Evolutionary conservation across 2,888 invertebrate genomes (phyloP).

Genomic region (Tipula lateralis): DNA sequence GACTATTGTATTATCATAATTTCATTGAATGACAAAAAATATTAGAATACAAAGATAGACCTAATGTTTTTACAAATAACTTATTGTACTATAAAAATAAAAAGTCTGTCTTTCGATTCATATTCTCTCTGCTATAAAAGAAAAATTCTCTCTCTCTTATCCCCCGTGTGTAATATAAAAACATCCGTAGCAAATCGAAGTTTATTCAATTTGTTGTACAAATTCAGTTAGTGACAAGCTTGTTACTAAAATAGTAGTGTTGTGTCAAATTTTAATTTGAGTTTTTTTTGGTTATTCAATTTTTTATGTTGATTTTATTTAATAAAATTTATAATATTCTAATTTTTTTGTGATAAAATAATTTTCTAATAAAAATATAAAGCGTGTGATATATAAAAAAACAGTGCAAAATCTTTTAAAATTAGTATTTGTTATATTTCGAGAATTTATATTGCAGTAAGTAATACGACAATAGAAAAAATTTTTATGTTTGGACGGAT

Average conservation of each 20-base stretch:
- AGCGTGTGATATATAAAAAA: neutral
- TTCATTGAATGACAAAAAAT: neutral
- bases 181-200: neutral
- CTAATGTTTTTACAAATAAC: conserved; percentile 20
- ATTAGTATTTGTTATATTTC: neutral
- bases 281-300: conserved; percentile 4
- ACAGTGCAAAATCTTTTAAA: neutral
- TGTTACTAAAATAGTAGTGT: neutral
- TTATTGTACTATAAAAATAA: neutral
- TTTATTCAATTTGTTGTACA: neutral
- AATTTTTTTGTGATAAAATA: neutral
- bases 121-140: neutral
- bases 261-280: neutral
- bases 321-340: neutral
- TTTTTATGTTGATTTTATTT: conserved; percentile 1
- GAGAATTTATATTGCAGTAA: conserved; percentile 19
- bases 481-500: neutral
- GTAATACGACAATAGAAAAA: neutral
- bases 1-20: neutral
- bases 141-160: neutral
- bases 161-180: neutral
- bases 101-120: neutral
- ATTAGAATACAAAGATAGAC: neutral
- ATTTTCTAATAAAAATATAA: neutral
- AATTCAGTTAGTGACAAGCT: conserved; percentile 19